Evolutionary conservation across 1,140 invertebrate genomes (phyloP).

Genomic region (Stenopsyche tienmushanensis): DNA sequence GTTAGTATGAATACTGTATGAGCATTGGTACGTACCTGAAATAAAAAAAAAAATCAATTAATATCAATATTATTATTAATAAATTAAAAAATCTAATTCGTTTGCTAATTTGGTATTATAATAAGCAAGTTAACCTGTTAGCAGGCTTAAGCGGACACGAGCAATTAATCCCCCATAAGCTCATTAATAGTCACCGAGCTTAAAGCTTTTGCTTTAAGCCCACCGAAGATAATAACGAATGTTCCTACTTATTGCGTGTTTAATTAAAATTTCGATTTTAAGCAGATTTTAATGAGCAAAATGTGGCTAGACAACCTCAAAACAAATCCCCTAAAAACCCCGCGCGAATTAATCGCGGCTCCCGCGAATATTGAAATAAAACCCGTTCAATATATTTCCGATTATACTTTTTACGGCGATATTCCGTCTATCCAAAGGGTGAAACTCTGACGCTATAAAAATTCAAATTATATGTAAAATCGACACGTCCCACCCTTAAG

Average conservation of each 20-base stretch:
- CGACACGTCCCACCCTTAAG: constrained; percentile 19
- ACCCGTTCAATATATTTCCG: not conserved
- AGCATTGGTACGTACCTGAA: too few relatives aligned
- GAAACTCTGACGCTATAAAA: constrained; percentile 20
- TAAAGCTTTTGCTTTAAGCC: constrained; percentile 19
- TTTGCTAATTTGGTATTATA: constrained; percentile 18
- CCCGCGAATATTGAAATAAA: not conserved
- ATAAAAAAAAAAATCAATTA: too few relatives aligned
- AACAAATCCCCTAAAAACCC: not conserved
- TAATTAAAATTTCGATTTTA: constrained; percentile 27
- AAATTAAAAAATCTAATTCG: too few relatives aligned
- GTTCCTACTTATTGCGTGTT: constrained; percentile 20
- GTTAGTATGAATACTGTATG: too few relatives aligned
- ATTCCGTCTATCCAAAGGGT: not conserved
- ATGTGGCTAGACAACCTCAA: not conserved
- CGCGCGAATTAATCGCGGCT: not conserved
- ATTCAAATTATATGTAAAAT: constrained; percentile 31
- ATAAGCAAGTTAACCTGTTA: constrained; percentile 24
- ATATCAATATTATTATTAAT: too few relatives aligned
- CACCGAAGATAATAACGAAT: constrained; percentile 26
- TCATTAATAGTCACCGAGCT: constrained; percentile 27
- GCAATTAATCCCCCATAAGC: constrained; percentile 27
- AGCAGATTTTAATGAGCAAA: constrained; percentile 19
- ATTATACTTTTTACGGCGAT: not conserved
- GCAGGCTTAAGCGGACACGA: constrained; percentile 19